phyloP scores from a whole-genome alignment of 2,797 vertebrate species.

The Malacoraja senta region DNA sequence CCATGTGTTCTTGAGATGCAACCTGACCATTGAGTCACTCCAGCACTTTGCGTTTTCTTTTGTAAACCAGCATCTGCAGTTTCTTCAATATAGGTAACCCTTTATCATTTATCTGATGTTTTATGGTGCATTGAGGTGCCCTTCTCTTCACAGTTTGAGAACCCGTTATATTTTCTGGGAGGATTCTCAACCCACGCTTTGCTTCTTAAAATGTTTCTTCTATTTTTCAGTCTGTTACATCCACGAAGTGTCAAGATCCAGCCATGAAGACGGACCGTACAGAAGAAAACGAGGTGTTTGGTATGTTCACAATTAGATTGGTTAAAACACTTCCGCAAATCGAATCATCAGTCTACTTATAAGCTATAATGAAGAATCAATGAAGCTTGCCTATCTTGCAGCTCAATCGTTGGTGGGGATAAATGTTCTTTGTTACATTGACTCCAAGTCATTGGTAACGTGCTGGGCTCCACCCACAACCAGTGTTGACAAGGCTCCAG shows the following conservation, averaged over 20 bases:
- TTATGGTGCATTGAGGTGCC: neutral
- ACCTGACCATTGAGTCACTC: no score
- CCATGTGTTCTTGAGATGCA: no score
- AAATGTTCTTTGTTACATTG: neutral
- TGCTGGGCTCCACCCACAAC: no score
- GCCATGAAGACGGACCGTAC: neutral
- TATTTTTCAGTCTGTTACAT: neutral
- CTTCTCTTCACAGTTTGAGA: neutral
- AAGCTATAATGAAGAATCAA: neutral
- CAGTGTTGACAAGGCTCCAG: neutral
- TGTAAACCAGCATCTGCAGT: no score
- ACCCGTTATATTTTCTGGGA: neutral
- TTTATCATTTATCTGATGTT: neutral
- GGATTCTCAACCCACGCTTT: neutral
- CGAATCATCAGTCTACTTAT: neutral
- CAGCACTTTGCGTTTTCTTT: no score
- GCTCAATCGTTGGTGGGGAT: neutral
- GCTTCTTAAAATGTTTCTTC: neutral
- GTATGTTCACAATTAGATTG: neutral
- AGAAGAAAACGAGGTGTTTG: conserved; percentile 29
- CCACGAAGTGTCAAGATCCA: neutral
- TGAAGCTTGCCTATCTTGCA: neutral
- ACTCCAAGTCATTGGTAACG: neutral
- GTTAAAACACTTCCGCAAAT: neutral
- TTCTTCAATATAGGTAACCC: neutral